phyloP scores from a whole-genome alignment of 2,888 invertebrate species.

The Cabera pusaria region DNA sequence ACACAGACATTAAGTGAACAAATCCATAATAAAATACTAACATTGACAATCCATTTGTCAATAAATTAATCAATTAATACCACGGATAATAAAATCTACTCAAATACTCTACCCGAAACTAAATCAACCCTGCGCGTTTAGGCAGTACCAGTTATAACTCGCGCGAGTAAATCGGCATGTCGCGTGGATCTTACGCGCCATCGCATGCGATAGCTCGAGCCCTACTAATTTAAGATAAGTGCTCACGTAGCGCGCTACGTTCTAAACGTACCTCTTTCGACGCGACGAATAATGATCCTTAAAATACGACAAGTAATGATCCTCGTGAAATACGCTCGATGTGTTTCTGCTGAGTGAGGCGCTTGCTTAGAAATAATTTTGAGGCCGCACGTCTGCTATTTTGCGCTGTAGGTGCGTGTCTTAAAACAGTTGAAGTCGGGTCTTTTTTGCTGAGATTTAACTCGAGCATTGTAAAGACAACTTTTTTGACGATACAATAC shows the following conservation, averaged over 20 bases:
- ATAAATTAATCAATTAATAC: no score
- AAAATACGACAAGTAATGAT: constrained; percentile 24
- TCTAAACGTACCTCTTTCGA: constrained; percentile 54
- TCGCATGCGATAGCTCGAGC: constrained; percentile 54
- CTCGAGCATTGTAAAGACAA: no score
- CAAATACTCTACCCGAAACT: no score
- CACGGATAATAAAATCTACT: no score
- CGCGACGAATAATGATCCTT: constrained; percentile 47
- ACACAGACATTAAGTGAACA: no score
- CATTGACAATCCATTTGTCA: no score
- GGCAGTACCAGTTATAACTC: constrained; percentile 6
- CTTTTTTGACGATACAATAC: no score
- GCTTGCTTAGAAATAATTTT: constrained; percentile 21
- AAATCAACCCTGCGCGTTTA: no score
- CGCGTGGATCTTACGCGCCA: constrained; percentile 53
- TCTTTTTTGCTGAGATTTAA: no score
- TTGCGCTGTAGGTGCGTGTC: constrained; percentile 15
- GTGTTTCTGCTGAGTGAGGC: constrained; percentile 28
- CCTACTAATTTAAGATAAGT: constrained; percentile 73
- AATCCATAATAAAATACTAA: no score
- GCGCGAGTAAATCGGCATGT: constrained; percentile 37
- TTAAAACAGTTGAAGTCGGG: no score
- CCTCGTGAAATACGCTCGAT: constrained; percentile 40
- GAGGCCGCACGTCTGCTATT: constrained; percentile 7
- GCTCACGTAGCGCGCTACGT: constrained; percentile 64